Evolutionary conservation across 1,140 invertebrate genomes (phyloP).

Genomic region (Drosophila hydei): DNA sequence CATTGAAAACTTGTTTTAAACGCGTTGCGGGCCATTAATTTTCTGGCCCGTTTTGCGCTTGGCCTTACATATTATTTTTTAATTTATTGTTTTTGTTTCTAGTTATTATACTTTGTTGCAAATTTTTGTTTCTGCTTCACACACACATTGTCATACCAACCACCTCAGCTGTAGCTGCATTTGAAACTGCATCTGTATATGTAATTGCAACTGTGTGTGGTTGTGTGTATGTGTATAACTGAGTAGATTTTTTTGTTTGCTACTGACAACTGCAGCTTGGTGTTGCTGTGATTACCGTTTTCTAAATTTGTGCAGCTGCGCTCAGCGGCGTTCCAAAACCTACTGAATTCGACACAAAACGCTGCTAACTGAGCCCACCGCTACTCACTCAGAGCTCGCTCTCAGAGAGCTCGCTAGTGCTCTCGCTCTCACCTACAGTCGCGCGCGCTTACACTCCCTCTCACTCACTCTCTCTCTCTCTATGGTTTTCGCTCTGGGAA

Average conservation of each 20-base stretch:
- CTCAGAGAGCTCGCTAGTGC: neutral
- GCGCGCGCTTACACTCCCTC: conserved; percentile 6
- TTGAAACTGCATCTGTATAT: conserved; percentile 52
- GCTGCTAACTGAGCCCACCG: conserved; percentile 25
- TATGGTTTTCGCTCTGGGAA: conserved; percentile 22
- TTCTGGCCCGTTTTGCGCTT: conserved; percentile 28
- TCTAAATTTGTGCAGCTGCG: conserved; percentile 71
- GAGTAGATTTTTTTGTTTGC: conserved; percentile 36
- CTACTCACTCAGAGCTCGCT: neutral
- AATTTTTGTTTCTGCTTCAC: conserved; percentile 47
- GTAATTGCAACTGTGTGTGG: conserved; percentile 49
- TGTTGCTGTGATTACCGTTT: conserved; percentile 62
- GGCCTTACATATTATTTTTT: conserved; percentile 13
- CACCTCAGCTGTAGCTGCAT: conserved; percentile 59
- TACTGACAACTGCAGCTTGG: conserved; percentile 36
- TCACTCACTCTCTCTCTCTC: conserved; percentile 30
- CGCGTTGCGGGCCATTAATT: conserved; percentile 55
- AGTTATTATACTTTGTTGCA: conserved; percentile 52
- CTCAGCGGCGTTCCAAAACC: conserved; percentile 80
- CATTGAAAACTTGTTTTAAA: conserved; percentile 69
- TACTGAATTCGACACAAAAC: conserved; percentile 53
- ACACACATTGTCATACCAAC: conserved; percentile 20
- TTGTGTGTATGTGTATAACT: conserved; percentile 11
- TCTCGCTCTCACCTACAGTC: neutral
- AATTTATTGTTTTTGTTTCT: conserved; percentile 29